These are phyloP conservation scores for Pagetopsis macropterus DNA, from an alignment of 2,797 vertebrate genomes.

Conservation along the genomic window DNA sequence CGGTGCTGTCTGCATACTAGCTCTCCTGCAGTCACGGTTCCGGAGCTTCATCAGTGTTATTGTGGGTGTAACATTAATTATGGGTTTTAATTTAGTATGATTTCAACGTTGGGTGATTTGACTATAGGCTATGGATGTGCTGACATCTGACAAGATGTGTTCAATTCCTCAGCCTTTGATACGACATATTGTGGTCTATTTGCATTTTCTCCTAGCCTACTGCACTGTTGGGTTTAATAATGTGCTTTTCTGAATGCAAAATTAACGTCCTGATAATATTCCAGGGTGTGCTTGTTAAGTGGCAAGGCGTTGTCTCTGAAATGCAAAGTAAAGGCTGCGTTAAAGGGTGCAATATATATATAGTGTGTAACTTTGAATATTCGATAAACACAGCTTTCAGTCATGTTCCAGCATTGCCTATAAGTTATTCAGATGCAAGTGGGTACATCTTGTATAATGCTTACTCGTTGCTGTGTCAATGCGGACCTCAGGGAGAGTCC, in stretches of 20 bases:
- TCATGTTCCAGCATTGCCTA: background rate
- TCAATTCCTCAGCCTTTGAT: conserved; percentile 1
- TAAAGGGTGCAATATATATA: background rate
- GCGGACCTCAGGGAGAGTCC: conserved; percentile 55
- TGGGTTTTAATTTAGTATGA: conserved; percentile 1
- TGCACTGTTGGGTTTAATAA: conserved; percentile 5
- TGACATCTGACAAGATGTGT: background rate
- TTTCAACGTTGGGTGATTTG: conserved; percentile 21
- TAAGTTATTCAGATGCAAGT: conserved; percentile 6
- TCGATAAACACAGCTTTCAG: background rate
- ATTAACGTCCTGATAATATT: background rate
- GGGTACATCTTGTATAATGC: conserved; percentile 22
- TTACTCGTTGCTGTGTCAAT: conserved; percentile 48
- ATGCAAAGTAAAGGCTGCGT: conserved; percentile 36
- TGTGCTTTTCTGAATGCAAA: conserved; percentile 24
- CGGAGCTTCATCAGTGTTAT: background rate
- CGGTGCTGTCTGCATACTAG: conserved; percentile 26
- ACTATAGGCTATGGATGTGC: conserved; percentile 3
- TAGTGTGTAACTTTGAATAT: conserved; percentile 3
- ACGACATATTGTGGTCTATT: conserved; percentile 11
- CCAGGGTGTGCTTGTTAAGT: conserved; percentile 4
- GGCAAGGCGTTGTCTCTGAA: conserved; percentile 51
- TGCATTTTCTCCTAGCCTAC: background rate
- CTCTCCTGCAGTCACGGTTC: conserved; percentile 29
- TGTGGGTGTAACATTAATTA: background rate